Percentiles rank a stretch among this genome's conserved stretches.
phyloP scores from a whole-genome alignment of 2,113 vertebrate species.

The Apeltes quadracus region DNA sequence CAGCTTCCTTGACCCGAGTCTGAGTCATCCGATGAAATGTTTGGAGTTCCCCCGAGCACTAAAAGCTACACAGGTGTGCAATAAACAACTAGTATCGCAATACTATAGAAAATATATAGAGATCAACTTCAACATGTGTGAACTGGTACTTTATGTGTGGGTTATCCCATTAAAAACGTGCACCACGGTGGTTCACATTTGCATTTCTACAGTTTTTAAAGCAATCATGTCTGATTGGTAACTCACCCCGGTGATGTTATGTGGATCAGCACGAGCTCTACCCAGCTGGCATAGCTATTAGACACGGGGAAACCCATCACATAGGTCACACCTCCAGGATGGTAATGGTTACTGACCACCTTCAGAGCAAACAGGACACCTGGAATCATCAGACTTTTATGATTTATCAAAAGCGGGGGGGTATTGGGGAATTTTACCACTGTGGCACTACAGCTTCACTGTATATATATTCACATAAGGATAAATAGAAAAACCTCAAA shows the following conservation, averaged over 20 bases:
- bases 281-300: conserved; percentile 90
- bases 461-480: neutral
- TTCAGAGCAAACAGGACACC: conserved; percentile 96
- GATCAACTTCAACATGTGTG: neutral
- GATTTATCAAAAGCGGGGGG: neutral
- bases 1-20: neutral
- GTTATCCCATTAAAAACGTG: neutral
- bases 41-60: neutral
- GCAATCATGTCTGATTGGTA: neutral
- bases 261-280: conserved; percentile 91
- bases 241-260: conserved; percentile 88
- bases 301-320: conserved; percentile 85
- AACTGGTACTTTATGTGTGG: neutral
- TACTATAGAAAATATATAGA: neutral
- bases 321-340: conserved; percentile 84
- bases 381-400: conserved; percentile 61
- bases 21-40: neutral
- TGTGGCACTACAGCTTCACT: neutral
- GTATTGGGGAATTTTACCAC: neutral
- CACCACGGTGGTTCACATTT: neutral
- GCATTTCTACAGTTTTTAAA: neutral
- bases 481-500: neutral
- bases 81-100: neutral
- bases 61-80: neutral
- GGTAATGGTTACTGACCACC: conserved; percentile 90